These are phyloP conservation scores for Temnothorax ravouxi DNA, from an alignment of 2,888 invertebrate genomes.

Conservation along the genomic window DNA sequence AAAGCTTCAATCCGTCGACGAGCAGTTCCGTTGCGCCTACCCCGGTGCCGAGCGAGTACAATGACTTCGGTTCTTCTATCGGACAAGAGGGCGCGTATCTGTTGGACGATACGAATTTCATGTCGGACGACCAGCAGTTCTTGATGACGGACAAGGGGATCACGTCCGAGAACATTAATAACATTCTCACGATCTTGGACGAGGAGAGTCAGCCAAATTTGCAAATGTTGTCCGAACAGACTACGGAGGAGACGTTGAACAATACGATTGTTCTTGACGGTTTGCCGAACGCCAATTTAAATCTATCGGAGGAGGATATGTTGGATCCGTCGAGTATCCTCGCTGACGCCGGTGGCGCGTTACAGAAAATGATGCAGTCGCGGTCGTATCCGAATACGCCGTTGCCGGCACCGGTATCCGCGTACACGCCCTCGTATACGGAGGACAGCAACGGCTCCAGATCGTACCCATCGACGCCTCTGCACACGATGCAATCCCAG, in stretches of 20 bases:
- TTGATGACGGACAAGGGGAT: conserved; percentile 84
- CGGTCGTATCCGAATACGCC: conserved; percentile 86
- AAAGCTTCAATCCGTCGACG: conserved; percentile 86
- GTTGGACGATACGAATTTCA: conserved; percentile 82
- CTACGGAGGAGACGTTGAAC: conserved; percentile 72
- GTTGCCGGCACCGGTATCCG: conserved; percentile 79
- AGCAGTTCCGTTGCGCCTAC: conserved; percentile 90
- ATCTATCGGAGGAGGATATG: conserved; percentile 74
- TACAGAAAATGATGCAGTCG: conserved; percentile 83
- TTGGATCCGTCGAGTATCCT: conserved; percentile 78
- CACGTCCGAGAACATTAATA: conserved; percentile 89
- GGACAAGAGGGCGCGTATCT: conserved; percentile 87
- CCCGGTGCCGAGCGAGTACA: conserved; percentile 91
- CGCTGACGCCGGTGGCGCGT: conserved; percentile 74
- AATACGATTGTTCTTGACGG: conserved; percentile 73
- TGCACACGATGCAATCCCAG: conserved; percentile 82
- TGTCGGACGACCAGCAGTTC: conserved; percentile 81
- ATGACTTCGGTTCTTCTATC: conserved; percentile 90
- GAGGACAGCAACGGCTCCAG: conserved; percentile 87
- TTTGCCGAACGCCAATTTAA: conserved; percentile 78
- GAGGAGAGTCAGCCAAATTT: conserved; percentile 78
- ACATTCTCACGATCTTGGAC: conserved; percentile 90
- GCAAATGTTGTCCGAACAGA: conserved; percentile 77
- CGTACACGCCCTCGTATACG: conserved; percentile 77
- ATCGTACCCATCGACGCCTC: conserved; percentile 93